Evolutionary conservation across 2,797 vertebrate genomes (phyloP).

Genomic region (Thunnus albacares): DNA sequence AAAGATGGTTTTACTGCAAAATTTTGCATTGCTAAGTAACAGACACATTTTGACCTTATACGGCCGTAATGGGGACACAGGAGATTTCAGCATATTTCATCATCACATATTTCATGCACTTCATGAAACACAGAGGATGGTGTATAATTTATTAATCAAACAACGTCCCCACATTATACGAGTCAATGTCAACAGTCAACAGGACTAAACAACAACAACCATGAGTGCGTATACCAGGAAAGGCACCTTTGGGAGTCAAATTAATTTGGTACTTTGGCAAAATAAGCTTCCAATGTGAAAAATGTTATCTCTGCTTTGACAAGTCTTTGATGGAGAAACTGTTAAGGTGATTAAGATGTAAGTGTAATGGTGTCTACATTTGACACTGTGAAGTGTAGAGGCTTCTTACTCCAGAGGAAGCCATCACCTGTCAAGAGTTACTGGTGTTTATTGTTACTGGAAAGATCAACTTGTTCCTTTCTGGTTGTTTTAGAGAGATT

Average conservation of each 20-base stretch:
- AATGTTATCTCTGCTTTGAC: constrained; percentile 47
- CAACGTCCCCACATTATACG: constrained; percentile 17
- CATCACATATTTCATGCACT: constrained; percentile 55
- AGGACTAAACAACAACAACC: constrained; percentile 46
- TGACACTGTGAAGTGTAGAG: constrained; percentile 71
- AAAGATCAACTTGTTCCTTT: constrained; percentile 61
- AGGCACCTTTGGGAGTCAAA: constrained; percentile 23
- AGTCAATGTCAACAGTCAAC: constrained; percentile 59
- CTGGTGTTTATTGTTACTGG: constrained; percentile 74
- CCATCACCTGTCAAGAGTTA: constrained; percentile 75
- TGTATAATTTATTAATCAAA: constrained; percentile 63
- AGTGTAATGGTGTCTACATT: constrained; percentile 43
- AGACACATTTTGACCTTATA: constrained; percentile 49
- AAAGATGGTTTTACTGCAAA: not conserved
- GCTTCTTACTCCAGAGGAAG: constrained; percentile 65
- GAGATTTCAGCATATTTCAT: constrained; percentile 71
- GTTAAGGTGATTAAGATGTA: not conserved
- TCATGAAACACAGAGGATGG: constrained; percentile 32
- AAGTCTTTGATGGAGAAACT: constrained; percentile 57
- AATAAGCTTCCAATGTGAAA: constrained; percentile 30
- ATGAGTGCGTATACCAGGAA: constrained; percentile 13
- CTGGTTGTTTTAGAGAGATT: constrained; percentile 47
- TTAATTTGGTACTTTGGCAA: constrained; percentile 41
- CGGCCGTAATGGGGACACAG: constrained; percentile 24
- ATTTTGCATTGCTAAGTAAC: not conserved